Percentiles rank a stretch among this genome's conserved stretches.
These are phyloP conservation scores for Corythoichthys haematopterus DNA, from an alignment of 2,113 vertebrate species.

Conservation along the genomic window DNA sequence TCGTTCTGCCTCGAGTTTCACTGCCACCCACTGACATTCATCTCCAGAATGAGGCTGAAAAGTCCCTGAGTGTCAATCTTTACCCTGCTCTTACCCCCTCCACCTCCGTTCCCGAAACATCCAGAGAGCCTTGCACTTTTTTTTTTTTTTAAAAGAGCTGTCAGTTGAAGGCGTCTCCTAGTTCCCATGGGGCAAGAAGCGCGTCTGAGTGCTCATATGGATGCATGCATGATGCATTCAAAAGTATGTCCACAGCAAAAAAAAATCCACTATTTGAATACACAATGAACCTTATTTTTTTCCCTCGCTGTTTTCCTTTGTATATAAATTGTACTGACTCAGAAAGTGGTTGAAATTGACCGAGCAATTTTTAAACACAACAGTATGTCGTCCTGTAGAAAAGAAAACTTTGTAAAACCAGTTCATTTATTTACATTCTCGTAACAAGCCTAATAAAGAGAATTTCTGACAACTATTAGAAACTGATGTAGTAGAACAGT, in stretches of 20 bases:
- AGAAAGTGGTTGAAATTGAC: background rate
- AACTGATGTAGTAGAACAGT: no score
- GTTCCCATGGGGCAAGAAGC: constrained; percentile 25
- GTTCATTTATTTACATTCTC: no score
- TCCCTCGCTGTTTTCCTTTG: background rate
- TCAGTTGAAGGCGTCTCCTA: constrained; percentile 34
- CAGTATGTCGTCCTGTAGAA: no score
- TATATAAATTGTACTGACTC: background rate
- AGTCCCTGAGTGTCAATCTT: constrained; percentile 15
- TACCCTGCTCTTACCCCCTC: background rate
- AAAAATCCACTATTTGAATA: background rate
- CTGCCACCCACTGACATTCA: constrained; percentile 43
- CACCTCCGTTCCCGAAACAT: background rate
- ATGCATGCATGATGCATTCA: constrained; percentile 15
- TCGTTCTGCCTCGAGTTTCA: constrained; percentile 52
- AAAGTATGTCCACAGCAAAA: background rate
- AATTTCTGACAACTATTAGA: no score
- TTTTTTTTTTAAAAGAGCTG: constrained; percentile 24
- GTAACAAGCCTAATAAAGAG: no score
- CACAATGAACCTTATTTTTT: background rate
- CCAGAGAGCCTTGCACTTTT: constrained; percentile 18
- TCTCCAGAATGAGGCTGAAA: constrained; percentile 47
- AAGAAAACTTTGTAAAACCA: no score
- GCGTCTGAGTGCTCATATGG: constrained; percentile 31
- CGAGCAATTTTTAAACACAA: background rate